Base-by-base conservation (phyloP, 1,140 invertebrate genomes). In the Papilio polyxenes region DNA sequence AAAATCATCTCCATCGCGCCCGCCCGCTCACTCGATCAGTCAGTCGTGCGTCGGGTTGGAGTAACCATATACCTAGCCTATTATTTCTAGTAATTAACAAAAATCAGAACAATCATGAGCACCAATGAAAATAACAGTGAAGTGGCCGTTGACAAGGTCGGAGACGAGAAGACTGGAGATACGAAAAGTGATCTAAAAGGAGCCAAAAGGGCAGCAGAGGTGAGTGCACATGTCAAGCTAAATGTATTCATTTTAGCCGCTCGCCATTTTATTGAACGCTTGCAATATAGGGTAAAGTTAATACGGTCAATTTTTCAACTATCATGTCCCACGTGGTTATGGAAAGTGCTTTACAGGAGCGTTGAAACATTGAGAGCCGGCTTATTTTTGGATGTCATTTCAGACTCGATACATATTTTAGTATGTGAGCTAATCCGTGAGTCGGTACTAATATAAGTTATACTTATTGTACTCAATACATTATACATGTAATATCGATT, bases 191-290 rank as follows among this genome's bases (percentile, higher is more conserved):
- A 97, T 89, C 95, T 97, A 87, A 98, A 98, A 95, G 97, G 97
- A 93, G 97, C 97, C 92, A 98, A 98, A 95, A 97, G 97, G 95
- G 96, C 97, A 95, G 97, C 97, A 88, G 97, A 98, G 96, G 97
- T 98, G 95, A 97, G 97, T 96, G 90, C 93, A 94, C 93, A 94
- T 94, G 93, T 93, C 92, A 92, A 88, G 87, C 85, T 88, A 88
- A 92, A 91, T 91, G 87, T 92, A 92, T 94, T 92, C 89, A 89
- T 91, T 90, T 88, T 91, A 93, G 90, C 92, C 91, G 89, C 93
- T 93, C 93, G 93, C 93, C 94, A 95, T 95, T 94, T 95, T 95
- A 93, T 91, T 89, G 89, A 92, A 91, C 90, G 86, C 86, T 91
- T 84, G 89, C 53, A 87, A 88, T 89, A 89, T 87, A 86, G 83